Percentiles rank a stretch among this genome's conserved stretches.
These are phyloP conservation scores for Rhyacophila evoluta DNA, from an alignment of 2,888 invertebrate species.

Conservation along the genomic window DNA sequence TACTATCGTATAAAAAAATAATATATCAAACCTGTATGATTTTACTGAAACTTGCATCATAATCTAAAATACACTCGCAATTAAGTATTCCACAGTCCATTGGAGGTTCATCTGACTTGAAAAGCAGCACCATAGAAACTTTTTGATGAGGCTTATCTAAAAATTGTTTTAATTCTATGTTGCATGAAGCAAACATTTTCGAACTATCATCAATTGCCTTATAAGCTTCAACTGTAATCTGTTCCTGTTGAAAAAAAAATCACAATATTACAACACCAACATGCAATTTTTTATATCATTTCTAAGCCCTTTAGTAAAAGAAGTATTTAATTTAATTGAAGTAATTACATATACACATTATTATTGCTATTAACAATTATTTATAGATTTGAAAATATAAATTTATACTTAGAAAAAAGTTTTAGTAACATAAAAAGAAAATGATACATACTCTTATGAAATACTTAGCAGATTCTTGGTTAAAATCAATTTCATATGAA, in stretches of 20 bases:
- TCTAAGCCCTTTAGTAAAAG: too few species aligned
- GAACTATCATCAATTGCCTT: conserved; percentile 30
- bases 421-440: too few species aligned
- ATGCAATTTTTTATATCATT: too few species aligned
- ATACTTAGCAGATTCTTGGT: not conserved
- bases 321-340: too few species aligned
- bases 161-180: not conserved
- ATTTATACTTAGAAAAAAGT: too few species aligned
- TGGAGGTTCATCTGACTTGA: not conserved
- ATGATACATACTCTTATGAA: not conserved
- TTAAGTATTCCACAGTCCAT: conserved; percentile 22
- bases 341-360: too few species aligned
- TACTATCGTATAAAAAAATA: too few species aligned
- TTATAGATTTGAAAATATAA: too few species aligned
- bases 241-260: too few species aligned
- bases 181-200: conserved; percentile 30
- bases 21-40: not conserved
- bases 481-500: conserved; percentile 29
- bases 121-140: not conserved
- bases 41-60: not conserved
- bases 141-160: conserved; percentile 26
- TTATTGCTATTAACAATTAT: too few species aligned
- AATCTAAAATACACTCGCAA: conserved; percentile 34
- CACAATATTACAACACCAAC: too few species aligned
- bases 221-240: conserved; percentile 33